Conservation (phyloP, 1,140 invertebrate species). For the Hylaeus anthracinus region DNA sequence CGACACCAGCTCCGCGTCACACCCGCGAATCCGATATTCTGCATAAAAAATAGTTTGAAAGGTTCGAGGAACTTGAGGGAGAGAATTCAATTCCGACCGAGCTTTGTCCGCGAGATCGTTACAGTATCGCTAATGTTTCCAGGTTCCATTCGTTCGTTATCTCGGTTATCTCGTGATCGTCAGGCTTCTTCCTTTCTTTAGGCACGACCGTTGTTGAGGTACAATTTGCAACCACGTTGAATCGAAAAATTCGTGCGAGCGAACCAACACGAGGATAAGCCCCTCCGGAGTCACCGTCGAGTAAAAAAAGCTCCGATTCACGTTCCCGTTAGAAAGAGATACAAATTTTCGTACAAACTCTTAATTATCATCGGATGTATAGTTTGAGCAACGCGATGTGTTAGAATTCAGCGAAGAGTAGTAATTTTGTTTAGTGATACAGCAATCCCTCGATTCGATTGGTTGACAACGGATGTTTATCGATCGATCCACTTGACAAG, state of each 20-base stretch:
- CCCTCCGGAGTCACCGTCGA: neutral
- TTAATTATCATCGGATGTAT: slow-evolving; percentile 26
- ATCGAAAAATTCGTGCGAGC: slow-evolving; percentile 3
- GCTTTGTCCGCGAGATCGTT: slow-evolving; percentile 9
- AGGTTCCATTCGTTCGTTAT: slow-evolving; percentile 33
- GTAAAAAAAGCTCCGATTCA: slow-evolving; percentile 8
- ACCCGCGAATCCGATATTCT: slow-evolving; percentile 2
- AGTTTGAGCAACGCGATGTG: slow-evolving; percentile 16
- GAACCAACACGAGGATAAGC: neutral
- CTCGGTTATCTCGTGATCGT: neutral
- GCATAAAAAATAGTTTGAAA: slow-evolving; percentile 29
- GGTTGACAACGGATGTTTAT: too few relatives aligned
- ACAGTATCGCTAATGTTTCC: slow-evolving; percentile 1
- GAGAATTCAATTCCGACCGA: slow-evolving; percentile 14
- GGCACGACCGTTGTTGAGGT: slow-evolving; percentile 51
- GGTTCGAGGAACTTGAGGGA: slow-evolving; percentile 21
- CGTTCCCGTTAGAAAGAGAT: slow-evolving; percentile 32
- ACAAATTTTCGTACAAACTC: slow-evolving; percentile 33
- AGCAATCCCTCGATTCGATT: too few relatives aligned
- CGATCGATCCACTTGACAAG: too few relatives aligned
- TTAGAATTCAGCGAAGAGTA: neutral
- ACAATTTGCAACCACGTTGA: slow-evolving; percentile 43
- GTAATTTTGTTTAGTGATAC: neutral
- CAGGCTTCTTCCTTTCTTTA: slow-evolving; percentile 17
- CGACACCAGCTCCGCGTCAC: neutral